These are phyloP conservation scores for Pipa parva DNA, from an alignment of 2,113 vertebrate genomes.

Conservation along the genomic window DNA sequence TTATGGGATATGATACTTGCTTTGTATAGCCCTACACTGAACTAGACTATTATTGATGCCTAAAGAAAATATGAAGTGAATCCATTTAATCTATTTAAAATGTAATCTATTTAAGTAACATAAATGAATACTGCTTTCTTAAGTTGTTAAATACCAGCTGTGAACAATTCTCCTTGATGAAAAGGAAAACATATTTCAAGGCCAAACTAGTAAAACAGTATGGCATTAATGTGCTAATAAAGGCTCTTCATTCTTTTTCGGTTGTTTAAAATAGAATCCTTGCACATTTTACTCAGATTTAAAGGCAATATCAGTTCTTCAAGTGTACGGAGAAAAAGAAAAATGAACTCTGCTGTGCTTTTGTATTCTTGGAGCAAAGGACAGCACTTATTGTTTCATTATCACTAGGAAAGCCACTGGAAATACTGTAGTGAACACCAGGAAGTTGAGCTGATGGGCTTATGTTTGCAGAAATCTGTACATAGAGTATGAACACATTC, in stretches of 20 bases:
- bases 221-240: conserved; percentile 13
- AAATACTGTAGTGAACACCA: no score
- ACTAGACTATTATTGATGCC: no score
- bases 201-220: conserved; percentile 27
- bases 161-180: conserved; percentile 34
- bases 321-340: neutral
- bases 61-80: no score
- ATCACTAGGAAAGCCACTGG: no score
- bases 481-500: no score
- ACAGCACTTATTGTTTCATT: no score
- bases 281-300: neutral
- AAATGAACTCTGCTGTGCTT: neutral
- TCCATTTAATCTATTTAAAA: no score
- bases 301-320: neutral
- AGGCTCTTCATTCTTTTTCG: neutral
- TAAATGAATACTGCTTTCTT: conserved; percentile 16
- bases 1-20: no score
- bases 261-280: neutral
- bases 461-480: no score
- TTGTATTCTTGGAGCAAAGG: neutral
- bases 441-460: no score
- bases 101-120: conserved; percentile 18
- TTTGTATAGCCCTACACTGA: no score
- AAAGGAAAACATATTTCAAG: conserved; percentile 31
- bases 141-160: conserved; percentile 25